Conservation (phyloP, 2,113 vertebrate genomes). For the Hemiscyllium ocellatum region DNA sequence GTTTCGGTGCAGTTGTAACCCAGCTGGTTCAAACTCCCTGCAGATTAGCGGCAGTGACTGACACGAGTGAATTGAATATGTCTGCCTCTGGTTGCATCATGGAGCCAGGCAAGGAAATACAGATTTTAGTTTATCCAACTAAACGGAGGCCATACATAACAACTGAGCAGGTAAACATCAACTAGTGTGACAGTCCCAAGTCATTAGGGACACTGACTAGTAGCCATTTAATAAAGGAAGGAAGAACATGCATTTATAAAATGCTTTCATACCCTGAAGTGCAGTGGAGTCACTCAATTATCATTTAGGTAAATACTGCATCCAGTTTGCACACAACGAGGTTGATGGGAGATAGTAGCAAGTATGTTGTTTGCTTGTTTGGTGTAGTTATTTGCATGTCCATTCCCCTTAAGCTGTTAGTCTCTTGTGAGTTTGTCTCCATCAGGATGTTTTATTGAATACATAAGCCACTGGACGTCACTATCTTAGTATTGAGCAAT, state of each 20-base stretch:
- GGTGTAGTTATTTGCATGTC: neutral
- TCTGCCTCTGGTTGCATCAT: neutral
- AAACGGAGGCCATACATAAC: neutral
- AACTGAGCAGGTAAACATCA: neutral
- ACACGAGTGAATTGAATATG: neutral
- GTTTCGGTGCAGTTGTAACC: neutral
- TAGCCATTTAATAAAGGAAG: neutral
- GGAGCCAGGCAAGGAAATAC: neutral
- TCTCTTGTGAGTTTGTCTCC: no score
- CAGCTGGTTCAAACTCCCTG: slow-evolving; percentile 2
- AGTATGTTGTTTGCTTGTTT: neutral
- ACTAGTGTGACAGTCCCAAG: neutral
- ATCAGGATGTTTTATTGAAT: no score
- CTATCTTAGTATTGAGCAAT: no score
- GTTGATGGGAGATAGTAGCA: neutral
- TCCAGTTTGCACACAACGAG: neutral
- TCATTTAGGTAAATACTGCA: neutral
- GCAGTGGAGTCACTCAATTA: neutral
- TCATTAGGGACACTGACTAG: neutral
- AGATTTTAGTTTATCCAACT: neutral
- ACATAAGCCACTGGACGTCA: no score
- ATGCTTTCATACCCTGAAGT: neutral
- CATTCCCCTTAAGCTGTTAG: neutral
- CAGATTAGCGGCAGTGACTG: neutral
- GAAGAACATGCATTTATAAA: neutral